phyloP scores from a whole-genome alignment of 2,888 invertebrate species.

The Amblyjoppa proteus region DNA sequence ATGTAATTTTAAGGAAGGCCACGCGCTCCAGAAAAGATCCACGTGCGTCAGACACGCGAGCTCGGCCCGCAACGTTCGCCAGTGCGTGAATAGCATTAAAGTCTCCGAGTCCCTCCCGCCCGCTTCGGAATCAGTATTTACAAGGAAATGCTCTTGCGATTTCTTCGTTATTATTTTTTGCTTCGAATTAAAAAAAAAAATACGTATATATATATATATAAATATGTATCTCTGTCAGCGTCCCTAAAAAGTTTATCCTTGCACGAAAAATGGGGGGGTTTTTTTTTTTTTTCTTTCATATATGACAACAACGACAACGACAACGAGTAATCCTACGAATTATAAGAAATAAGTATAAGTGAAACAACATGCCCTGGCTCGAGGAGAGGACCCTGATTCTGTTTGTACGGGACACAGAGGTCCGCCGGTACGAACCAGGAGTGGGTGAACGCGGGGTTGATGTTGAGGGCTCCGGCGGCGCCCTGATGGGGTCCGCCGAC shows the following conservation, averaged over 20 bases:
- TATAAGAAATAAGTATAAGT: conserved; percentile 86
- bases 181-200: not conserved
- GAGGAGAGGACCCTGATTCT: conserved; percentile 92
- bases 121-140: conserved; percentile 21
- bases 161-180: not conserved
- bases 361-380: conserved; percentile 95
- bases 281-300: not conserved
- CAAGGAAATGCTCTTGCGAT: conserved; percentile 1
- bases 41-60: conserved; percentile 60
- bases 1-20: conserved; percentile 43
- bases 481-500: conserved; percentile 91
- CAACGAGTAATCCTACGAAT: conserved; percentile 66
- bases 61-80: not conserved
- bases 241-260: not conserved
- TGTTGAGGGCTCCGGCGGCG: conserved; percentile 90
- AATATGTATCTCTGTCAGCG: too few relatives aligned
- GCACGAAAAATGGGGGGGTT: not conserved
- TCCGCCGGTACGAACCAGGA: conserved; percentile 98
- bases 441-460: conserved; percentile 94
- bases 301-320: not conserved
- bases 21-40: conserved; percentile 56
- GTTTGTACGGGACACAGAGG: conserved; percentile 95
- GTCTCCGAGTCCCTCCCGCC: conserved; percentile 62
- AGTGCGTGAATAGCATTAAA: conserved; percentile 70
- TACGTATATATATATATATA: too few relatives aligned